Percentiles rank a stretch among this genome's conserved stretches.
Conservation (phyloP, 2,797 vertebrate species). For the Pseudochromis fuscus region DNA sequence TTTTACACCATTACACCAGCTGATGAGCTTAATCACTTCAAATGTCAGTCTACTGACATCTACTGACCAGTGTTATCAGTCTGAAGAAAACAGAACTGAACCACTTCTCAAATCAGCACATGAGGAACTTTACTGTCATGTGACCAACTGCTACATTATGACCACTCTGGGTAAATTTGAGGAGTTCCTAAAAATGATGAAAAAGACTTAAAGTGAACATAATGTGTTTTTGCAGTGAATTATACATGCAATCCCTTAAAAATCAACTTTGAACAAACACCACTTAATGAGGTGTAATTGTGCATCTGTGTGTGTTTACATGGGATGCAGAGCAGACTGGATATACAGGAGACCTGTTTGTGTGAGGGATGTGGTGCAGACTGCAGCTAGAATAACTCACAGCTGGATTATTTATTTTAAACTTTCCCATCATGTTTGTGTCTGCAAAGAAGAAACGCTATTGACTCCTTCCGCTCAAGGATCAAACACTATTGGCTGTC, state of each 20-base stretch:
- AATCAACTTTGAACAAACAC: not conserved
- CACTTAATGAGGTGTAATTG: not conserved
- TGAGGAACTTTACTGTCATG: not conserved
- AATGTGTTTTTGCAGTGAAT: not conserved
- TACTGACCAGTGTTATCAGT: no score
- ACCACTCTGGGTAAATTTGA: not conserved
- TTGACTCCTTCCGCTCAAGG: conserved; percentile 47
- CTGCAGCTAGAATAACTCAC: conserved; percentile 55
- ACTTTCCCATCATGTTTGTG: conserved; percentile 2
- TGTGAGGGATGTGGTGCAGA: conserved; percentile 64
- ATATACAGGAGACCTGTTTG: conserved; percentile 39
- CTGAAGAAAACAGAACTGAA: no score
- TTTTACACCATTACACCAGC: no score
- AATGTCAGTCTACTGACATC: no score
- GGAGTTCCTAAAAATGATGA: not conserved
- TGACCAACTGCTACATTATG: not conserved
- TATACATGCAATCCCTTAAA: not conserved
- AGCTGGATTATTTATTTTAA: conserved; percentile 46
- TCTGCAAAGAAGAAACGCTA: conserved; percentile 31
- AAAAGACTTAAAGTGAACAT: not conserved
- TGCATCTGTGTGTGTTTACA: conserved; percentile 19
- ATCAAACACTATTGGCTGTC: conserved; percentile 54
- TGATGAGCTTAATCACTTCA: no score
- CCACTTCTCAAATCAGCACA: not conserved
- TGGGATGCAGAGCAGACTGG: conserved; percentile 40